Conservation (phyloP, 2,797 vertebrate species). For the Semaprochilodus insignis region DNA sequence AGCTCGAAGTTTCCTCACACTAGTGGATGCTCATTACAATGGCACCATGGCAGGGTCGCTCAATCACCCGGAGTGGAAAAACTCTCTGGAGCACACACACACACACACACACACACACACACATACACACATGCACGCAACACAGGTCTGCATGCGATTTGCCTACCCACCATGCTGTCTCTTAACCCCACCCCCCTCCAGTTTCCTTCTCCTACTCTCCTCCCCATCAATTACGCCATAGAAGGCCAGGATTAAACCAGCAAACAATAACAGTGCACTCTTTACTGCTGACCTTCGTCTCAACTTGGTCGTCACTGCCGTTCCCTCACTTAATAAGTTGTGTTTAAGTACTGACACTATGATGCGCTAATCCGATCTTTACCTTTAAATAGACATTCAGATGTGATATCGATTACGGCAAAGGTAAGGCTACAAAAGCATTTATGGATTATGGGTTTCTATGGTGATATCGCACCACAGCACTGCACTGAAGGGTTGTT, state of each 20-base stretch:
- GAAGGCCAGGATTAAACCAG: slow-evolving; percentile 48
- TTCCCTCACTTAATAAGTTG: background rate
- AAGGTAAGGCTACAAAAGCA: background rate
- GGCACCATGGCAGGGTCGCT: slow-evolving; percentile 82
- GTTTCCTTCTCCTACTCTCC: slow-evolving; percentile 26
- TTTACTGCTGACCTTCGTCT: slow-evolving; percentile 45
- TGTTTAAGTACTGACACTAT: background rate
- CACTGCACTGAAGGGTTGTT: slow-evolving; percentile 30
- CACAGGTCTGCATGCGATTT: slow-evolving; percentile 35
- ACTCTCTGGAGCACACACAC: slow-evolving; percentile 69
- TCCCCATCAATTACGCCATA: slow-evolving; percentile 60
- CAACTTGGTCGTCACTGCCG: slow-evolving; percentile 26
- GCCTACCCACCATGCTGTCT: slow-evolving; percentile 30
- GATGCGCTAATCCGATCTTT: background rate
- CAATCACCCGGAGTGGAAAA: slow-evolving; percentile 78
- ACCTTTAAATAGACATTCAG: background rate
- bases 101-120: slow-evolving; percentile 40
- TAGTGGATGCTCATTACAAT: slow-evolving; percentile 78
- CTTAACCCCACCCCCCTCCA: slow-evolving; percentile 43
- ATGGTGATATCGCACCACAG: slow-evolving; percentile 8
- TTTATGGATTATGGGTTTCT: slow-evolving; percentile 5
- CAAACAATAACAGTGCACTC: slow-evolving; percentile 51
- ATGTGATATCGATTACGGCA: background rate
- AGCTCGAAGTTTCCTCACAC: slow-evolving; percentile 77
- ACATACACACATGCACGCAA: slow-evolving; percentile 51